Percentiles rank a stretch among this genome's conserved stretches.
Evolutionary conservation across 2,888 invertebrate genomes (phyloP).

Genomic region (Eremobia ochroleuca): DNA sequence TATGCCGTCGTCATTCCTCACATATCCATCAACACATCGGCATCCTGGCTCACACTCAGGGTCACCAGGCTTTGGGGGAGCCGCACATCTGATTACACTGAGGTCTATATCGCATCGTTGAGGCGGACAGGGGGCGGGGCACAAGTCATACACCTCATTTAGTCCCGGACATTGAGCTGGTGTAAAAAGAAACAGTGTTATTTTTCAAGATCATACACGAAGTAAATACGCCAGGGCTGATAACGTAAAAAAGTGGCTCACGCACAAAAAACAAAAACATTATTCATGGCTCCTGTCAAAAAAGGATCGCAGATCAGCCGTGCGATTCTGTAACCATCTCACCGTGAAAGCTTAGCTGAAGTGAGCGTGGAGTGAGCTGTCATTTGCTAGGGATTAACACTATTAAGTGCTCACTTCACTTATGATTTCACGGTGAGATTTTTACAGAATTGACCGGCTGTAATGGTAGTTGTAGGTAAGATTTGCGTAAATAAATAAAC

Average conservation of each 20-base stretch:
- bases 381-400: too few species aligned
- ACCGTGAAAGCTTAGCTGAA: too few species aligned
- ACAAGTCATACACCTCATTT: constrained; percentile 69
- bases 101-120: constrained; percentile 69
- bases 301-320: too few species aligned
- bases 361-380: too few species aligned
- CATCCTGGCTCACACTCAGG: constrained; percentile 71
- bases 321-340: too few species aligned
- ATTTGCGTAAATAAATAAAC: too few species aligned
- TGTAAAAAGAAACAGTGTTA: constrained; percentile 2
- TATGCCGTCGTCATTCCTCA: constrained; percentile 57
- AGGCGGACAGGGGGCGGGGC: constrained; percentile 67
- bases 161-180: constrained; percentile 57
- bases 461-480: too few species aligned
- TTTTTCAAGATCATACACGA: neutral
- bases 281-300: neutral
- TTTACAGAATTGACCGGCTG: too few species aligned
- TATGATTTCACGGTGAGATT: too few species aligned
- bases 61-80: constrained; percentile 71
- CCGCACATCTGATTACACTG: constrained; percentile 63
- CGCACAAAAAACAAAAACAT: neutral
- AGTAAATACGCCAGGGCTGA: neutral
- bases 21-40: constrained; percentile 70
- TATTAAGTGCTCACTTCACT: too few species aligned
- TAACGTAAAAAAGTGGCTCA: too few species aligned